Evolutionary conservation across 37 sponge, comb jelly and placozoan species (phyloP).

Genomic region (Trichoplax adhaerens): DNA sequence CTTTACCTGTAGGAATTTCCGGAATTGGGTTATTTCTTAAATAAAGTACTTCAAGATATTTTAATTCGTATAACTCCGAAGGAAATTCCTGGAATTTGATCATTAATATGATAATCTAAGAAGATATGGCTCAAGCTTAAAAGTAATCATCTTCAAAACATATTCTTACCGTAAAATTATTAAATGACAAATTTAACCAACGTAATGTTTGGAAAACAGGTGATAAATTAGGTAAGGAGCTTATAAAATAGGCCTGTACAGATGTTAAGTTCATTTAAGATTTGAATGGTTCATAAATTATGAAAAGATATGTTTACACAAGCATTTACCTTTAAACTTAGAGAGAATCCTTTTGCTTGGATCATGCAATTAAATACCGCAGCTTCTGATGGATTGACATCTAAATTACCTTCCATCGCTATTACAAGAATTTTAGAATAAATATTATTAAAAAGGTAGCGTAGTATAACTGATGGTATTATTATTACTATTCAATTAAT

Average conservation of each 20-base stretch:
- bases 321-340: no score
- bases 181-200: conserved; percentile 82
- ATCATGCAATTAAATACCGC: no score
- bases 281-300: no score
- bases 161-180: conserved; percentile 36
- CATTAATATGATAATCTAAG: background rate
- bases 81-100: conserved; percentile 43
- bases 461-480: no score
- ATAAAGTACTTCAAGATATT: conserved; percentile 29
- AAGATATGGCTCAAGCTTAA: background rate
- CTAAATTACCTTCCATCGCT: no score
- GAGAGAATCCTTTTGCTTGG: no score
- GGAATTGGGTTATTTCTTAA: conserved; percentile 81
- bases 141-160: background rate
- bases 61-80: conserved; percentile 26
- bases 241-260: conserved; percentile 66
- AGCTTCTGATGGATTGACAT: no score
- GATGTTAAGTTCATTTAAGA: no score
- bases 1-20: conserved; percentile 37
- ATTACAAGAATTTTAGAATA: no score
- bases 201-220: conserved; percentile 55
- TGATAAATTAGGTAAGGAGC: conserved; percentile 39
- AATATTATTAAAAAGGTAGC: no score
- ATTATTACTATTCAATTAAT: no score
- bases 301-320: no score